Base-by-base conservation (phyloP, 1,140 invertebrate genomes). In the Orchestia grillus region DNA sequence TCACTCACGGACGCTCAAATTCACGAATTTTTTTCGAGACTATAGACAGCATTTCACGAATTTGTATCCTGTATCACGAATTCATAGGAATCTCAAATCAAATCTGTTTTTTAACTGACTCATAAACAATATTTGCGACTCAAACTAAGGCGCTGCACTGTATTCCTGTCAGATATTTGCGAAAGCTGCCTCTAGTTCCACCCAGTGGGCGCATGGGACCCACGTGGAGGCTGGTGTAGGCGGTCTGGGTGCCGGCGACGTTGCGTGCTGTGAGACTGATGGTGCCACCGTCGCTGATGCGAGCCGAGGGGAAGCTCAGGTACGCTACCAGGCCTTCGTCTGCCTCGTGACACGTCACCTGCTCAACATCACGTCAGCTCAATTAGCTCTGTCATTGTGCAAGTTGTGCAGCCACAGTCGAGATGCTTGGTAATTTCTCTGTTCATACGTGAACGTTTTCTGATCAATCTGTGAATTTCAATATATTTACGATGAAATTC, bases 291-390 rank as follows among this genome's bases (percentile, higher is more conserved):
- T 94, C 92, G 40, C 43, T 45, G 44, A 40, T 40, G 44, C 92
- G 43, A 0, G 92, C 92, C 4, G 41, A 45, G 41, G 92, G 44
- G 92, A 94, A 94, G 92, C 92, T 94, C 0, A 94, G 44, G 44
- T 94, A 94, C 36, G 44, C 92, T 0, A 94, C 92, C 36, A 47
- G 40, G 19, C 92, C 92, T 44, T 94, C 92, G 43, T 94, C 92
- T 44, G 92, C 15, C 92, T 94, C 92, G 92, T 94, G 92, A 47
- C 92, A 23, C 44, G 92, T 45, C 41, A 94, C 44, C 92, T 94
- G 88, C 0, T 42, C 8, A 77, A 77, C 62, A 77, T 77, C 62
- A 15, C 28, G 62, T 77, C 62, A 77, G 11, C 36, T 77, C 11
- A 77, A 77, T 23, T 28, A 3, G 11, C 11, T 77, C 62, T 28